Conservation (phyloP, 2,797 vertebrate genomes). For the Dermochelys coriacea region DNA sequence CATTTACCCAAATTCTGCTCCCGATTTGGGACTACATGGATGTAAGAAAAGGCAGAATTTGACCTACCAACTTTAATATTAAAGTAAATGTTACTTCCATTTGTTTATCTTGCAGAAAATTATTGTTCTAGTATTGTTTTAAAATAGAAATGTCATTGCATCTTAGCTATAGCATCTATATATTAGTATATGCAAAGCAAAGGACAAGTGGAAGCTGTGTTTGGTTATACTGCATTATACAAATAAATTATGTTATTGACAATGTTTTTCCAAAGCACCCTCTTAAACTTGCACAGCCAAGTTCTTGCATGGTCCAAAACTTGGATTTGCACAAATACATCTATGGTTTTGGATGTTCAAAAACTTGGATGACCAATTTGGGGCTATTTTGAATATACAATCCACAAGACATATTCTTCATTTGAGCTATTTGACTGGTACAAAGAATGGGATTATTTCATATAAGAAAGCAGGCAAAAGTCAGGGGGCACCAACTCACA, state of each 20-base stretch:
- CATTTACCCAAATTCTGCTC: background rate
- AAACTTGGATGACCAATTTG: background rate
- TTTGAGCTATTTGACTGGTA: background rate
- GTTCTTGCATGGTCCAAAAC: background rate
- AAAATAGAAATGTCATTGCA: background rate
- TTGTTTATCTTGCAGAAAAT: background rate
- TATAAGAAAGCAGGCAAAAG: background rate
- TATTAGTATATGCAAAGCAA: background rate
- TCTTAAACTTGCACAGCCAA: background rate
- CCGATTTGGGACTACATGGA: accelerated
- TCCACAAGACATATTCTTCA: background rate
- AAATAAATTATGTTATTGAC: background rate
- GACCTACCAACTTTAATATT: background rate
- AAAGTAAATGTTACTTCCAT: background rate
- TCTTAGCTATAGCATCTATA: background rate
- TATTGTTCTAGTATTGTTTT: accelerated
- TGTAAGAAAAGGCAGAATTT: background rate
- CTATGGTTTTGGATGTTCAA: background rate
- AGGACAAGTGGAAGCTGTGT: accelerated
- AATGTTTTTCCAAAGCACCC: background rate
- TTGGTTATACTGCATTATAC: background rate
- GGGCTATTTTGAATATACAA: background rate
- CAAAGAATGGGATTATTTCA: background rate
- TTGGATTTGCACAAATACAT: accelerated
- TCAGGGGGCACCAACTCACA: too few relatives aligned